Evolutionary conservation across 2,888 invertebrate species (phyloP).

Genomic region (Oasisia sp.): DNA sequence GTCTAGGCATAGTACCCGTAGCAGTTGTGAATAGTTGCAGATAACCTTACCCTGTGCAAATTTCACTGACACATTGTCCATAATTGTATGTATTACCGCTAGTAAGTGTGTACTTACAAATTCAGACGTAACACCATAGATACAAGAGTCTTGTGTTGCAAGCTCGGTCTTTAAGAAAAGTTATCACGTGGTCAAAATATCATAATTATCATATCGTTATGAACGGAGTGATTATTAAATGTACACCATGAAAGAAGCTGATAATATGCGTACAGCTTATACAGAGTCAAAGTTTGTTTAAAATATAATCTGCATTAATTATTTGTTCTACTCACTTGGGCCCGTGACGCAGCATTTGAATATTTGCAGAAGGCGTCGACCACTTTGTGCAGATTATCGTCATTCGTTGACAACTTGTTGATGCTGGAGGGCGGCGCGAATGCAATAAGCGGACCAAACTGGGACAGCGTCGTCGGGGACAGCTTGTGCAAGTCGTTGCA

Average conservation of each 20-base stretch:
- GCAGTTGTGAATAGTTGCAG: no score
- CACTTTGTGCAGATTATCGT: not conserved
- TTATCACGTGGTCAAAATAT: not conserved
- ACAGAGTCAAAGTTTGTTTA: not conserved
- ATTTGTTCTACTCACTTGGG: not conserved
- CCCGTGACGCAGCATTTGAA: not conserved
- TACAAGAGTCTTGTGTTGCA: no score
- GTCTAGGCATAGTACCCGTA: no score
- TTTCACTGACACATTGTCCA: no score
- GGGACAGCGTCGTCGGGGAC: not conserved
- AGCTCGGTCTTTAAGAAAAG: not conserved
- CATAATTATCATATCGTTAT: not conserved
- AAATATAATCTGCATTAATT: not conserved
- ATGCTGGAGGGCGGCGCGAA: not conserved
- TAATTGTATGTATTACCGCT: no score
- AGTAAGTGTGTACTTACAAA: no score
- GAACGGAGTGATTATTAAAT: not conserved
- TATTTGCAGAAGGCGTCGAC: slow-evolving; percentile 12
- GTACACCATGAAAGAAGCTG: not conserved
- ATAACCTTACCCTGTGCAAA: no score
- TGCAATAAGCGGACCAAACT: not conserved
- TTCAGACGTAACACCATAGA: no score
- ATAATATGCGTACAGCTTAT: not conserved
- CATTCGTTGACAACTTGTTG: not conserved
- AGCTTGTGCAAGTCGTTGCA: not conserved